Percentiles rank a stretch among this genome's conserved stretches.
Evolutionary conservation across 1,140 invertebrate genomes (phyloP).

Genomic region (Gryllus bimaculatus): DNA sequence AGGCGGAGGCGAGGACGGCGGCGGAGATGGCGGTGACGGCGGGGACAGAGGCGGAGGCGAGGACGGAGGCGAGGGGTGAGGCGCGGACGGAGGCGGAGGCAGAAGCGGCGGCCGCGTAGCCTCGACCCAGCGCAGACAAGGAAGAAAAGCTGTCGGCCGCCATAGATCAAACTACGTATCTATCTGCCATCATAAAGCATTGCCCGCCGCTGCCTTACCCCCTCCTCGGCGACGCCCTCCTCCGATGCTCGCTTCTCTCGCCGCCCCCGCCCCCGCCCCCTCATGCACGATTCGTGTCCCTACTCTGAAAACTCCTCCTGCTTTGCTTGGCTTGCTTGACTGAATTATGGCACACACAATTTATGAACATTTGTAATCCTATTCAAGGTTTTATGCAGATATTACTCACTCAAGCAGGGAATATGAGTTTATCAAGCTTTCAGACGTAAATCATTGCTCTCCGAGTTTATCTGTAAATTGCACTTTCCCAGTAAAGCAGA

Average conservation of each 20-base stretch:
- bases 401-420: constrained; percentile 39
- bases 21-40: too few relatives aligned
- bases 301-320: constrained; percentile 18
- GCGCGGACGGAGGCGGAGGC: too few relatives aligned
- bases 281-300: constrained; percentile 19
- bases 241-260: constrained; percentile 10
- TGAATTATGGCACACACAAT: constrained; percentile 36
- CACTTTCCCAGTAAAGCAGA: constrained; percentile 30
- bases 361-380: constrained; percentile 40
- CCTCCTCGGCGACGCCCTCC: background rate
- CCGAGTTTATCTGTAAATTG: constrained; percentile 37
- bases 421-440: constrained; percentile 40
- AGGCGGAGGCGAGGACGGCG: background rate
- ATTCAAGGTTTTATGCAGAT: constrained; percentile 39
- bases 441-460: constrained; percentile 36
- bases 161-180: constrained; percentile 24
- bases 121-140: constrained; percentile 5
- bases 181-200: constrained; percentile 25
- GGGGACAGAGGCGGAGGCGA: too few relatives aligned
- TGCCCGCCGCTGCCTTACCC: constrained; percentile 13
- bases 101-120: background rate
- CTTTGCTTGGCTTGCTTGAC: constrained; percentile 21
- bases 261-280: constrained; percentile 11
- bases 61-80: too few relatives aligned
- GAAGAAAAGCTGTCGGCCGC: constrained; percentile 18